A percentile compares a stretch with the other conserved stretches of the same genome.
Conservation (phyloP, 2,113 vertebrate genomes). For the Dasypus novemcinctus region DNA sequence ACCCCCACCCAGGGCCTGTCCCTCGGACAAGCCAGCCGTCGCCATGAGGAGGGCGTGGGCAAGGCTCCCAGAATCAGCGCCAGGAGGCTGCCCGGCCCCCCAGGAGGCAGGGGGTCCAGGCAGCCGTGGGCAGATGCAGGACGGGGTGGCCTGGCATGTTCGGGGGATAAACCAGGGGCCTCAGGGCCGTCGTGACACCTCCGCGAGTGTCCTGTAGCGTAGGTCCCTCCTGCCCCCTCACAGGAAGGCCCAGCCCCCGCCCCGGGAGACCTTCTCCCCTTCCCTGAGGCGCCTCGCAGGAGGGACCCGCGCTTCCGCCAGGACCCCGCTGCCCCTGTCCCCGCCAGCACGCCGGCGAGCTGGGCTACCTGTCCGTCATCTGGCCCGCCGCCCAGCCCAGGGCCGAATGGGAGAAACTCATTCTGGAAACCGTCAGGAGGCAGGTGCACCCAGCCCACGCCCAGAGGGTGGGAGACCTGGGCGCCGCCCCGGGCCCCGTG, state of each 20-base stretch:
- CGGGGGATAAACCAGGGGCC: not conserved
- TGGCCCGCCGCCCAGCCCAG: slow-evolving; percentile 20
- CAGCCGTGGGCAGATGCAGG: not conserved
- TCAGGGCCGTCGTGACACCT: too few relatives aligned
- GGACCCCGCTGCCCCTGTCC: not conserved
- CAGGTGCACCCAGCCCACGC: not conserved
- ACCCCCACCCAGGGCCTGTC: fast-evolving
- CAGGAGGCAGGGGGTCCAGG: not conserved
- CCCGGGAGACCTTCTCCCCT: not conserved
- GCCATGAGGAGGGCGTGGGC: fast-evolving
- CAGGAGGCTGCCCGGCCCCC: too few relatives aligned
- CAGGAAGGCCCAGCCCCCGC: not conserved
- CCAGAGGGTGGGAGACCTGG: not conserved
- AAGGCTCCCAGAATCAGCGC: not conserved
- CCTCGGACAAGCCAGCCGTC: too few relatives aligned
- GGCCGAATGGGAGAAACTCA: slow-evolving; percentile 14
- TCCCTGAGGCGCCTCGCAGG: not conserved
- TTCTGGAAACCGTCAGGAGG: not conserved
- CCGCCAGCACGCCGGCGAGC: slow-evolving; percentile 6
- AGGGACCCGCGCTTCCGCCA: not conserved
- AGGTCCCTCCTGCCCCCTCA: too few relatives aligned
- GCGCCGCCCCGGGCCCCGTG: not conserved
- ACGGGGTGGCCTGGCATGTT: not conserved
- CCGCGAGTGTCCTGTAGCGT: not conserved
- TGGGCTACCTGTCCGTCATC: slow-evolving; percentile 53